Evolutionary conservation across 2,888 invertebrate genomes (phyloP).

Genomic region (Noctua comes): DNA sequence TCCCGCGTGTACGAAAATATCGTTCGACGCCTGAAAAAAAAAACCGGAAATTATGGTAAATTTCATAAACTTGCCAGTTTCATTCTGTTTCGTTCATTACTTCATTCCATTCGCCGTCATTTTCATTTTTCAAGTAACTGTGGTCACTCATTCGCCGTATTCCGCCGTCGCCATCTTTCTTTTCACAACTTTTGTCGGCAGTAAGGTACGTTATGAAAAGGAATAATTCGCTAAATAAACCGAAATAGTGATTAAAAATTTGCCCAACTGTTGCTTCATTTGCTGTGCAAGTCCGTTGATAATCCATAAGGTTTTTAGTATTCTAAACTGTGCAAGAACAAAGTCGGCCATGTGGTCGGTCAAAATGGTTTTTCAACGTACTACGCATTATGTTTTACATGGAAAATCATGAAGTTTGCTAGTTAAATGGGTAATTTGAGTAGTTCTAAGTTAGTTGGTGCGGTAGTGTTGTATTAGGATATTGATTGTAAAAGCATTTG

Average conservation of each 20-base stretch:
- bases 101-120: slow-evolving; percentile 63
- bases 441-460: slow-evolving; percentile 53
- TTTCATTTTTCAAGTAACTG: slow-evolving; percentile 56
- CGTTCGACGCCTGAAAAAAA: slow-evolving; percentile 48
- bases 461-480: slow-evolving; percentile 44
- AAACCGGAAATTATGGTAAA: slow-evolving; percentile 59
- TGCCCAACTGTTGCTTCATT: slow-evolving; percentile 52
- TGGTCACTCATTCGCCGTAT: slow-evolving; percentile 69
- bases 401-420: slow-evolving; percentile 67
- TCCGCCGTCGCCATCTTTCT: slow-evolving; percentile 87
- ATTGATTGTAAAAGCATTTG: slow-evolving; percentile 56
- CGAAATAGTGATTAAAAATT: slow-evolving; percentile 63
- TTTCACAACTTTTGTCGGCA: slow-evolving; percentile 86
- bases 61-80: slow-evolving; percentile 60
- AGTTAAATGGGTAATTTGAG: slow-evolving; percentile 42
- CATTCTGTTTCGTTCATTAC: slow-evolving; percentile 49
- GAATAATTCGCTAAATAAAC: slow-evolving; percentile 70
- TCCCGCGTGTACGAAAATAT: slow-evolving; percentile 45
- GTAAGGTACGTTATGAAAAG: slow-evolving; percentile 84
- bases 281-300: slow-evolving; percentile 54
- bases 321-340: slow-evolving; percentile 62
- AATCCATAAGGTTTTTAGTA: slow-evolving; percentile 63
- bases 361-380: slow-evolving; percentile 79
- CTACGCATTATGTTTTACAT: slow-evolving; percentile 87
- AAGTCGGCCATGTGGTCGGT: slow-evolving; percentile 86